These are phyloP conservation scores for Drosophila kanapiae DNA, from an alignment of 1,140 invertebrate species.

Conservation along the genomic window DNA sequence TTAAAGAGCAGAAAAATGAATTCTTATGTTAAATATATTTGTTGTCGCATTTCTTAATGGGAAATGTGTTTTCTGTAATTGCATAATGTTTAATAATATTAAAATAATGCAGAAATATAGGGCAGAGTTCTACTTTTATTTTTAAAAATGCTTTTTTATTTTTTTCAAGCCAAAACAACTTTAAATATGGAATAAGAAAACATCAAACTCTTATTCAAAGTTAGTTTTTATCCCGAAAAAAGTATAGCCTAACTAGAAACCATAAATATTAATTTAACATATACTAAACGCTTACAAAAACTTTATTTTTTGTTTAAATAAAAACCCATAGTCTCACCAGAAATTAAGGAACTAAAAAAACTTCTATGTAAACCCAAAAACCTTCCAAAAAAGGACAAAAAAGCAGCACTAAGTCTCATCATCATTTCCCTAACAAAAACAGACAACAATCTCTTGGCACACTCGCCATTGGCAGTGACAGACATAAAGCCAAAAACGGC, in stretches of 20 bases:
- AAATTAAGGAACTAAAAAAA: neutral
- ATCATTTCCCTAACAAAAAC: neutral
- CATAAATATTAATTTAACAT: neutral
- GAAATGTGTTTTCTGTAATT: too few species aligned
- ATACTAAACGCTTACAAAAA: neutral
- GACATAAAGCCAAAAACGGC: slow-evolving; percentile 35
- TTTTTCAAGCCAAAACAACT: neutral
- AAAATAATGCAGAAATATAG: neutral
- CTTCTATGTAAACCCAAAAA: neutral
- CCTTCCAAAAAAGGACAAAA: neutral
- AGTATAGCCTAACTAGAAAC: too few species aligned
- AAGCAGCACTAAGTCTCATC: neutral
- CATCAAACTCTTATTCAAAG: too few species aligned
- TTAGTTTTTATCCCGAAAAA: too few species aligned
- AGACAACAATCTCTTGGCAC: slow-evolving; percentile 36
- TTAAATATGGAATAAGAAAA: too few species aligned
- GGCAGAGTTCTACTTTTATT: too few species aligned
- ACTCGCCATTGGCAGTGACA: slow-evolving; percentile 59
- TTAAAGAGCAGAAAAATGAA: too few species aligned
- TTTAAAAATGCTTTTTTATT: neutral
- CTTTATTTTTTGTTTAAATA: neutral
- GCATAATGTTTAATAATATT: neutral
- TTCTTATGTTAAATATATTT: neutral
- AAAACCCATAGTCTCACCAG: neutral
- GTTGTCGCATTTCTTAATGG: too few species aligned